phyloP scores from a whole-genome alignment of 2,888 invertebrate species.

The Amiota mariae region DNA sequence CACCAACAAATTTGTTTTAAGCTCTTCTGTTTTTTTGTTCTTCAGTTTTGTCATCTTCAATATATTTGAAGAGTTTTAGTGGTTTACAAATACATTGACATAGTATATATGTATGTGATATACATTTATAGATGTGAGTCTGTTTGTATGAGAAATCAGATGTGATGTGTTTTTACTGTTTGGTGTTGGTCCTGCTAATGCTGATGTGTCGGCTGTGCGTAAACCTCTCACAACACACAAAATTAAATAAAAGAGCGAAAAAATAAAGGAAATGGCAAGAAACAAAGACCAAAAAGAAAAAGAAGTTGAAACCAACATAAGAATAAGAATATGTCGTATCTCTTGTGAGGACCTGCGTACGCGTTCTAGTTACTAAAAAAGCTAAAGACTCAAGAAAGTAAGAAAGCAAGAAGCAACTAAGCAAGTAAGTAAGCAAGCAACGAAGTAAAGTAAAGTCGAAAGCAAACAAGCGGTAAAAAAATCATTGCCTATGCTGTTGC shows the following conservation, averaged over 20 bases:
- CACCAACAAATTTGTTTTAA: too few relatives aligned
- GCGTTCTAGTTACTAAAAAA: too few relatives aligned
- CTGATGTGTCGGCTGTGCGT: neutral
- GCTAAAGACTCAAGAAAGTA: too few relatives aligned
- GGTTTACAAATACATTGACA: neutral
- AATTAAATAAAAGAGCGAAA: neutral
- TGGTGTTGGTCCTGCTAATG: neutral
- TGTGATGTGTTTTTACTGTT: neutral
- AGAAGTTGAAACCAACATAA: neutral
- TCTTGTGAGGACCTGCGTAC: too few relatives aligned
- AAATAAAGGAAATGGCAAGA: neutral
- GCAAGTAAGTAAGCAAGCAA: too few relatives aligned
- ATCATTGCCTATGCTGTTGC: too few relatives aligned
- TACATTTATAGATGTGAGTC: neutral
- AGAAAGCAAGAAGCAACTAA: too few relatives aligned
- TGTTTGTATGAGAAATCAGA: neutral
- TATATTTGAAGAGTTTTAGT: too few relatives aligned
- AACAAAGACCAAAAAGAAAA: neutral
- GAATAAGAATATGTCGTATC: neutral
- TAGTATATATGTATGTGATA: neutral
- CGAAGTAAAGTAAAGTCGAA: too few relatives aligned
- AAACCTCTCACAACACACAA: neutral
- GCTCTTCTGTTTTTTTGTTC: too few relatives aligned
- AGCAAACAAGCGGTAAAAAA: too few relatives aligned
- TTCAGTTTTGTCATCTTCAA: too few relatives aligned